Percentiles rank a stretch among this genome's conserved stretches.
These are phyloP conservation scores for Aegypius monachus DNA, from an alignment of 2,113 vertebrate species.

Conservation along the genomic window DNA sequence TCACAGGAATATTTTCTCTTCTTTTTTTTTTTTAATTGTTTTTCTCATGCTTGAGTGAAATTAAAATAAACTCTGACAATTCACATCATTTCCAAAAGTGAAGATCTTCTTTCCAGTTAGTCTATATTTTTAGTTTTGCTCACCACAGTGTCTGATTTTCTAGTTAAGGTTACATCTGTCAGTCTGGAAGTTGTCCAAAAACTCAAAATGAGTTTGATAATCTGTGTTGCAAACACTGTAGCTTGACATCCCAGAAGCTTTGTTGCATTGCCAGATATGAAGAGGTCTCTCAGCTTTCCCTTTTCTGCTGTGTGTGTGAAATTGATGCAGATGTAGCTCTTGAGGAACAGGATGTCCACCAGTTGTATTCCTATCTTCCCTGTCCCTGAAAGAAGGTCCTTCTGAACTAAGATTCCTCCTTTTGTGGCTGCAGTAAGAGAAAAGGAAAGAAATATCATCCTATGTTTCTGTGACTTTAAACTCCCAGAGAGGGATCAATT, in stretches of 20 bases:
- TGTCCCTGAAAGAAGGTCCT: not conserved
- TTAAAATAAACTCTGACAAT: not conserved
- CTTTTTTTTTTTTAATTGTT: not conserved
- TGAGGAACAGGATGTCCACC: not conserved
- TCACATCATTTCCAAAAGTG: not conserved
- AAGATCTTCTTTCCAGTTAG: not conserved
- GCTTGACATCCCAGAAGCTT: not conserved
- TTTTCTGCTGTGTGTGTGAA: not conserved
- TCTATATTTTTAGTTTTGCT: not conserved
- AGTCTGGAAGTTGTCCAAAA: conserved; percentile 15
- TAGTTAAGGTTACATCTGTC: not conserved
- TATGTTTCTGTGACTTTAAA: not conserved
- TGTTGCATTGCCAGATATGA: not conserved
- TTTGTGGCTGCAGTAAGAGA: not conserved
- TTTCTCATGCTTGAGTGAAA: not conserved
- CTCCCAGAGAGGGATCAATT: not conserved
- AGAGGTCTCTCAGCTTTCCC: not conserved
- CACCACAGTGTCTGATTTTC: not conserved
- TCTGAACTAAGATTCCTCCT: not conserved
- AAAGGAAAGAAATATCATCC: not conserved
- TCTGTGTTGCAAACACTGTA: not conserved
- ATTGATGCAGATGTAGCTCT: not conserved
- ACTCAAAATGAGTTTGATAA: not conserved
- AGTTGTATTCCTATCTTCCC: not conserved
- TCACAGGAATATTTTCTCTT: not conserved